These are phyloP conservation scores for Orycteropus afer DNA, from an alignment of 2,113 vertebrate genomes.

Conservation along the genomic window DNA sequence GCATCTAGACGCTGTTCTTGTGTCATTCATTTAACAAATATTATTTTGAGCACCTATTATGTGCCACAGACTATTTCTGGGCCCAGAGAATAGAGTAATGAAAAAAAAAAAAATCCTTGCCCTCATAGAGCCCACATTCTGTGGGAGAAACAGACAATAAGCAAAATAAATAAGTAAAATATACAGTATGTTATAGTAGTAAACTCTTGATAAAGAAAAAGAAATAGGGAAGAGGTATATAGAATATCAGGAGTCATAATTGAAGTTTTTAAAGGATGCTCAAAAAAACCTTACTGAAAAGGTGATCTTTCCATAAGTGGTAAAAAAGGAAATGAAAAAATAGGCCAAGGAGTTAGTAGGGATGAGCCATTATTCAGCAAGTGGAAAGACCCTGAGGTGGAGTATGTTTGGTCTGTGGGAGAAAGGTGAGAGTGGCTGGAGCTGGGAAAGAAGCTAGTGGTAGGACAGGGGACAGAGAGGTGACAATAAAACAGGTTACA, in stretches of 20 bases:
- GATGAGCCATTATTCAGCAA: neutral
- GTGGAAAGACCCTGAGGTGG: neutral
- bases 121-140: neutral
- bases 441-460: neutral
- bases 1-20: neutral
- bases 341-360: neutral
- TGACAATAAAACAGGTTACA: neutral
- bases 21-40: neutral
- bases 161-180: neutral
- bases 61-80: neutral
- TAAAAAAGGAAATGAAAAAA: neutral
- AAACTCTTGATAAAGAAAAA: neutral
- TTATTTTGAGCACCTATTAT: neutral
- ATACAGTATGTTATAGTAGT: neutral
- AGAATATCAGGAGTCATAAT: neutral
- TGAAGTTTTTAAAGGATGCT: neutral
- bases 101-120: neutral
- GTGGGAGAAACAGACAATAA: neutral
- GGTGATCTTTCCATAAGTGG: neutral
- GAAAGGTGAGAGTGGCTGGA: neutral
- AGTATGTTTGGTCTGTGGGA: neutral
- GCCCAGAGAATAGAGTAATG: neutral
- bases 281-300: neutral
- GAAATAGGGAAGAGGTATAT: neutral
- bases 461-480: neutral